A percentile compares a stretch with the other conserved stretches of the same genome.
These are phyloP conservation scores for Psettodes erumei DNA, from an alignment of 2,113 vertebrate genomes.

Conservation along the genomic window DNA sequence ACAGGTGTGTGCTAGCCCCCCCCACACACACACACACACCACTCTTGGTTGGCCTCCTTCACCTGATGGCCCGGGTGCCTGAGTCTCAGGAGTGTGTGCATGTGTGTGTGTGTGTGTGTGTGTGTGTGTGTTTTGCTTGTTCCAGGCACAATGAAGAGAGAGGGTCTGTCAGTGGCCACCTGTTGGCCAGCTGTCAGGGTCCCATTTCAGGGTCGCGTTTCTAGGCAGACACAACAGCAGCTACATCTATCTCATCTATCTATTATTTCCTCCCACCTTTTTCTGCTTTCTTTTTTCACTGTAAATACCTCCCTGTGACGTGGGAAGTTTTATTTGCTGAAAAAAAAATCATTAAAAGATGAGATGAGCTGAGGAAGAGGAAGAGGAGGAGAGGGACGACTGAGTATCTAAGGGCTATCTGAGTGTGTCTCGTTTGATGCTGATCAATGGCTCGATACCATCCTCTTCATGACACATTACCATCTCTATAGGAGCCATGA, in stretches of 20 bases:
- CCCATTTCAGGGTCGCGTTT: constrained; percentile 81
- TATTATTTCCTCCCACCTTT: not conserved
- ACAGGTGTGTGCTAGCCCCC: constrained; percentile 70
- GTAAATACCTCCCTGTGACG: not conserved
- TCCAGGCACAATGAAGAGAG: constrained; percentile 79
- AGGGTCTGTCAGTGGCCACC: constrained; percentile 83
- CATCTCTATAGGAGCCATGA: constrained; percentile 78
- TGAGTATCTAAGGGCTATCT: constrained; percentile 2
- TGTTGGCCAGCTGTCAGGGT: constrained; percentile 85
- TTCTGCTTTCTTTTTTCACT: not conserved
- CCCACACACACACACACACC: not conserved
- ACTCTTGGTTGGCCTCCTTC: constrained; percentile 39
- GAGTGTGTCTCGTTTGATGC: constrained; percentile 68
- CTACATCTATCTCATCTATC: constrained; percentile 16
- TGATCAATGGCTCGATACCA: constrained; percentile 76
- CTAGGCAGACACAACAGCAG: constrained; percentile 42
- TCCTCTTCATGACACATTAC: constrained; percentile 81
- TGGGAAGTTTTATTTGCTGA: not conserved
- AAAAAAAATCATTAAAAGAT: constrained; percentile 22
- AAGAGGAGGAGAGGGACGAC: not conserved
- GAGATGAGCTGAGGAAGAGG: constrained; percentile 5
- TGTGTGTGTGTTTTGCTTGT: constrained; percentile 61
- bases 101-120: constrained; percentile 47
- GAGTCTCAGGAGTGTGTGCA: constrained; percentile 50
- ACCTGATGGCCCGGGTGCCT: constrained; percentile 62